These are phyloP conservation scores for Agelaius tricolor DNA, from an alignment of 2,113 vertebrate species.

Conservation along the genomic window DNA sequence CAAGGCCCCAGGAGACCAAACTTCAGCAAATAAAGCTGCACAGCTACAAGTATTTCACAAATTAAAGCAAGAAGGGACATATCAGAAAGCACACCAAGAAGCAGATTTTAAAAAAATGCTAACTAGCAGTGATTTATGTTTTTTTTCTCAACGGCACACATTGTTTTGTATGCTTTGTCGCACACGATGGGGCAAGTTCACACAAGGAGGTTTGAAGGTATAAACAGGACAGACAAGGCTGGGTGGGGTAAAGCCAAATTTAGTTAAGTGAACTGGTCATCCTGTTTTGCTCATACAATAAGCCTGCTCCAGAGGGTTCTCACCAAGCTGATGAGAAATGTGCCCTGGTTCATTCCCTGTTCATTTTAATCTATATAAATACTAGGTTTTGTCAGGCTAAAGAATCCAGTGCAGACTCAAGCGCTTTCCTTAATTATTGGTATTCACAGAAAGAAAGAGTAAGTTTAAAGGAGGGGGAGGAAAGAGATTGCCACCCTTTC, in stretches of 20 bases:
- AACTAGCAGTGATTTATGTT: not conserved
- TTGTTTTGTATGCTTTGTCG: not conserved
- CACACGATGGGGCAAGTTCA: not conserved
- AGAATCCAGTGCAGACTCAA: conserved; percentile 35
- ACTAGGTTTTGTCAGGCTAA: conserved; percentile 24
- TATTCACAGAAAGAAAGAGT: conserved; percentile 67
- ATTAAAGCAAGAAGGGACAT: not conserved
- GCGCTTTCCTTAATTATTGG: conserved; percentile 65
- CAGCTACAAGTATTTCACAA: not conserved
- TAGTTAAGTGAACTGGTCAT: conserved; percentile 13
- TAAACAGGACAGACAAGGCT: conserved; percentile 54
- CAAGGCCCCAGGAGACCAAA: not conserved
- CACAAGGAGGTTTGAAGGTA: not conserved
- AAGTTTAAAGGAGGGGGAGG: not conserved
- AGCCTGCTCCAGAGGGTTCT: not conserved
- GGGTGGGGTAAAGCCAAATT: conserved; percentile 16
- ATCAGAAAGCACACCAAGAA: not conserved
- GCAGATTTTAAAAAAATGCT: not conserved
- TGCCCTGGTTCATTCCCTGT: not conserved
- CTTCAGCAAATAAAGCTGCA: not conserved
- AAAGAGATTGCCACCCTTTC: conserved; percentile 60
- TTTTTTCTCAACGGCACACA: accelerated
- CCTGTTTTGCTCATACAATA: not conserved
- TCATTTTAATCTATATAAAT: conserved; percentile 1
- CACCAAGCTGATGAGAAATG: not conserved